These are phyloP conservation scores for Myotis findleyi DNA, from an alignment of 2,797 vertebrate genomes.

Conservation along the genomic window DNA sequence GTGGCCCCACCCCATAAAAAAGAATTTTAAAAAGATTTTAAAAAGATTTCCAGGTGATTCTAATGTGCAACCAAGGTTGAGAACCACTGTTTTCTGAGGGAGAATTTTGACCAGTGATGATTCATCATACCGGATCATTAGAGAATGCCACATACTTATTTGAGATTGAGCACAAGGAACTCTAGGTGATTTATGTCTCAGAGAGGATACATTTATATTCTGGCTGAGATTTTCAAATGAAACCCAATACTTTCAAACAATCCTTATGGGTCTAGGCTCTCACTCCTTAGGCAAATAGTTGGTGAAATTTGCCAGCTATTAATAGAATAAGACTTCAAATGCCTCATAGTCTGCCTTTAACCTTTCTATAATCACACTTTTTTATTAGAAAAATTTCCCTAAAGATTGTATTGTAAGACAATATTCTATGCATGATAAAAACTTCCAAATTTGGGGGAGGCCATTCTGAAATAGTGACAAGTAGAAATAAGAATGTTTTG, in stretches of 20 bases:
- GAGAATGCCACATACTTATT: background rate
- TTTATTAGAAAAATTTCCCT: background rate
- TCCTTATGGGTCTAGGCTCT: background rate
- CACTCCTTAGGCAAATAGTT: background rate
- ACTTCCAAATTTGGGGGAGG: background rate
- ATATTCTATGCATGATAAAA: background rate
- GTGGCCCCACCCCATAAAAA: too few relatives aligned
- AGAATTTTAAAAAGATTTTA: too few relatives aligned
- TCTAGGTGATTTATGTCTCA: background rate
- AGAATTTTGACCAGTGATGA: background rate
- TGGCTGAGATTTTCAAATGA: conserved; percentile 34
- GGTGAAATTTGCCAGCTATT: conserved; percentile 29
- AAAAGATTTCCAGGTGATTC: too few relatives aligned
- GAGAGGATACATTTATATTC: background rate
- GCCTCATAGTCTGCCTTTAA: background rate
- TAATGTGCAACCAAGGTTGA: too few relatives aligned
- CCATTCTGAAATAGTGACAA: conserved; percentile 20
- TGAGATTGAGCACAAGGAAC: background rate
- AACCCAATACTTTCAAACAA: background rate
- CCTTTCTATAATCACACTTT: background rate
- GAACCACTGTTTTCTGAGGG: background rate
- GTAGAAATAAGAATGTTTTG: background rate
- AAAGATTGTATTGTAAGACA: background rate
- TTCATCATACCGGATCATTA: background rate
- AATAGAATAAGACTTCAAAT: background rate